These are phyloP conservation scores for Ibidorhyncha struthersii DNA, from an alignment of 2,113 vertebrate genomes.

Conservation along the genomic window DNA sequence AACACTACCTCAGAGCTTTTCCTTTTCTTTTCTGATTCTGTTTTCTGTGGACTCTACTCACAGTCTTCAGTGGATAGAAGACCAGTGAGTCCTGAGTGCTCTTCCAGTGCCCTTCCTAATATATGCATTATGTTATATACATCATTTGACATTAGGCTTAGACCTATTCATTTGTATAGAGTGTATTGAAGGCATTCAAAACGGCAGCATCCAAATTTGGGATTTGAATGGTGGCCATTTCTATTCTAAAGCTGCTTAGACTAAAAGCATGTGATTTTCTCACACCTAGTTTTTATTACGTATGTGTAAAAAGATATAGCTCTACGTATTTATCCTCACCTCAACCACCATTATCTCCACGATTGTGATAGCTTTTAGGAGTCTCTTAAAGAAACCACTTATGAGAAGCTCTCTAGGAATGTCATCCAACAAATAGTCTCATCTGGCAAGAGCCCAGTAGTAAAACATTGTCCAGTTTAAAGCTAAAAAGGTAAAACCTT, in stretches of 20 bases:
- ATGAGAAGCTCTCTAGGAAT: not conserved
- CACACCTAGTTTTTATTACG: not conserved
- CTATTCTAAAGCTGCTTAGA: not conserved
- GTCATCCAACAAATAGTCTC: not conserved
- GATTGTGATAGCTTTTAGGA: not conserved
- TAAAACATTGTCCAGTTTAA: not conserved
- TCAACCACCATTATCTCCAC: not conserved
- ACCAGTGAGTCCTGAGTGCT: not conserved
- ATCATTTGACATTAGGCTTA: not conserved
- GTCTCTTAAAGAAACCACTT: not conserved
- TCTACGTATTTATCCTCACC: not conserved
- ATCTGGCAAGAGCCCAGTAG: not conserved
- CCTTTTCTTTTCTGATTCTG: not conserved
- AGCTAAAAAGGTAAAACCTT: not conserved
- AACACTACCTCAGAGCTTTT: not conserved
- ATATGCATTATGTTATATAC: not conserved
- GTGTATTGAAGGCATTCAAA: not conserved
- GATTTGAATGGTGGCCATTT: not conserved
- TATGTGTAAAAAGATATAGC: not conserved
- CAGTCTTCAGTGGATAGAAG: not conserved
- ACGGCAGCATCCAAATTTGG: not conserved
- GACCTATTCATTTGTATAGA: not conserved
- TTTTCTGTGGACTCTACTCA: too few relatives aligned
- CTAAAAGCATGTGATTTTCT: not conserved
- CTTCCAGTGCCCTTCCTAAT: not conserved